Conservation (phyloP, 2,888 invertebrate genomes). For the Drosophila picticornis region DNA sequence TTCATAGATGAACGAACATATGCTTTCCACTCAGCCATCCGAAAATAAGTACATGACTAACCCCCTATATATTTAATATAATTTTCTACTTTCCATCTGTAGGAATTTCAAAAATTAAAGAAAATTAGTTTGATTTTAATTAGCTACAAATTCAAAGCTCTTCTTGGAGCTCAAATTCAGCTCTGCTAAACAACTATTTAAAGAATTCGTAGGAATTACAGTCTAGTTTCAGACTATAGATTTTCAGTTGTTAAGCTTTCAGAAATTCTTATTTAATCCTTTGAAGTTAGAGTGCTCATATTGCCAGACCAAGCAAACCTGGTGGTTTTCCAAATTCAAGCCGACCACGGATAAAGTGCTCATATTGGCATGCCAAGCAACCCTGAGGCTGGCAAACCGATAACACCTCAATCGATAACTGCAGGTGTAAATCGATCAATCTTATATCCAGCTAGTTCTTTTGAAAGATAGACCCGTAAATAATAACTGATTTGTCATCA, state of each 20-base stretch:
- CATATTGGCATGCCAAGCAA: background rate
- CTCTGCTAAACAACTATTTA: background rate
- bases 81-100: background rate
- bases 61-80: background rate
- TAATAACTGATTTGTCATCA: background rate
- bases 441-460: background rate
- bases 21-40: conserved; percentile 23
- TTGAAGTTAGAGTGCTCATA: background rate
- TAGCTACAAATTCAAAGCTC: background rate
- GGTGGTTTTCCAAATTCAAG: background rate
- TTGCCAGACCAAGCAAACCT: background rate
- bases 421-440: background rate
- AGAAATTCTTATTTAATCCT: background rate
- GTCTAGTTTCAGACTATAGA: too few species aligned
- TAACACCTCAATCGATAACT: background rate
- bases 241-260: background rate
- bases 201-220: background rate
- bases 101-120: too few species aligned
- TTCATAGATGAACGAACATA: conserved; percentile 8
- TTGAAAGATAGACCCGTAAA: background rate
- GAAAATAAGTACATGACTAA: conserved; percentile 37
- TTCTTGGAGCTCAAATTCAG: background rate
- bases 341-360: background rate
- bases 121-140: background rate
- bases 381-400: background rate